Evolutionary conservation across 2,797 vertebrate species (phyloP).

Genomic region (Pterois miles): DNA sequence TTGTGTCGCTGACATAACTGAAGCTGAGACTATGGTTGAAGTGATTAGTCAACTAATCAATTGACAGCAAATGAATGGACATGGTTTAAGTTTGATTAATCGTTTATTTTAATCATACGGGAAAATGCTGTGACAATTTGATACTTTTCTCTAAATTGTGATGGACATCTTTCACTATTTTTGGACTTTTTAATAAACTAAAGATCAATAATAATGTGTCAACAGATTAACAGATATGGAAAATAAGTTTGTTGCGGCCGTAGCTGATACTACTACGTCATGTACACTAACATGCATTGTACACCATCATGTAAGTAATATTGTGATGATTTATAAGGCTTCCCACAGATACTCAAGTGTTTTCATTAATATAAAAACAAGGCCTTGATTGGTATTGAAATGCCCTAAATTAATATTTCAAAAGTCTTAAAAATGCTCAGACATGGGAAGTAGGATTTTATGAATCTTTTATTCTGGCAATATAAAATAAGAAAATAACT

Average conservation of each 20-base stretch:
- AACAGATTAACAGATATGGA: not conserved
- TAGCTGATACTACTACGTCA: not conserved
- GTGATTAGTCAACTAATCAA: not conserved
- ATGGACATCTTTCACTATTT: not conserved
- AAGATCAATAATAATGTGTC: not conserved
- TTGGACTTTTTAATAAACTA: not conserved
- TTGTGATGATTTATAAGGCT: not conserved
- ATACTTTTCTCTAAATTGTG: not conserved
- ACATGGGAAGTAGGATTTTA: too few relatives aligned
- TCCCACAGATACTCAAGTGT: not conserved
- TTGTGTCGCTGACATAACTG: not conserved
- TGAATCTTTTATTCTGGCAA: too few relatives aligned
- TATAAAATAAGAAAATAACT: too few relatives aligned
- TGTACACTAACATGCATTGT: slow-evolving; percentile 1
- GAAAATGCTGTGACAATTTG: not conserved
- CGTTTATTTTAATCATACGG: not conserved
- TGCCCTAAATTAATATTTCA: not conserved
- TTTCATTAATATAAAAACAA: not conserved
- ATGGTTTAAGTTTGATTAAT: not conserved
- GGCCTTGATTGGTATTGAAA: not conserved
- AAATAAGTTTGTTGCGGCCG: not conserved
- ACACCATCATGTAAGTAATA: not conserved
- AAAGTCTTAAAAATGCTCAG: not conserved
- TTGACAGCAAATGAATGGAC: not conserved
- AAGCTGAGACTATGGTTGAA: not conserved